Evolutionary conservation across 2,888 invertebrate species (phyloP).

Genomic region (Callyntrura guangdongensis): DNA sequence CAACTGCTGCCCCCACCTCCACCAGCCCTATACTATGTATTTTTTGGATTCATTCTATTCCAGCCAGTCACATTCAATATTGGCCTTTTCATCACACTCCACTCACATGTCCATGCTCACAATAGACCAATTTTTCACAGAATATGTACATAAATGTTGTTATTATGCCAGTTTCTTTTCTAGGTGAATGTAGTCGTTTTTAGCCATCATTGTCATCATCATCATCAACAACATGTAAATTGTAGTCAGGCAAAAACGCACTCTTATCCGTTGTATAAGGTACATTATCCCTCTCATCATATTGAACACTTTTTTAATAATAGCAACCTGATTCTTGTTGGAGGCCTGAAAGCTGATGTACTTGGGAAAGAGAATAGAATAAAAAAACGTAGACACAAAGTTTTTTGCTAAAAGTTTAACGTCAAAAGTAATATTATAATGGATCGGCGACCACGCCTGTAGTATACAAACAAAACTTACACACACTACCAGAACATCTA

Average conservation of each 20-base stretch:
- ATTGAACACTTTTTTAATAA: constrained; percentile 37
- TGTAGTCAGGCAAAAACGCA: constrained; percentile 41
- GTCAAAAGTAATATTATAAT: constrained; percentile 77
- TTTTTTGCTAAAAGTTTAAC: constrained; percentile 64
- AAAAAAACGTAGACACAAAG: constrained; percentile 24
- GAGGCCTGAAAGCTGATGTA: background rate
- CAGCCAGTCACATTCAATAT: constrained; percentile 68
- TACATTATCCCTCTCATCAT: constrained; percentile 25
- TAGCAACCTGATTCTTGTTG: constrained; percentile 7
- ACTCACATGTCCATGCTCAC: constrained; percentile 53
- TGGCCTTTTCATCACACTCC: constrained; percentile 65
- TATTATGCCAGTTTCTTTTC: background rate
- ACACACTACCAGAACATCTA: constrained; percentile 37
- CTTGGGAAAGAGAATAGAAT: constrained; percentile 1
- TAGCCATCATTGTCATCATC: constrained; percentile 44
- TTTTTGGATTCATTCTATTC: constrained; percentile 32
- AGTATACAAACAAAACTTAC: constrained; percentile 62
- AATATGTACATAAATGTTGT: constrained; percentile 41
- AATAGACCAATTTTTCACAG: constrained; percentile 68
- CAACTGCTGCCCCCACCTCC: background rate
- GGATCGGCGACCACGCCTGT: constrained; percentile 77
- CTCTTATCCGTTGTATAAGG: constrained; percentile 22
- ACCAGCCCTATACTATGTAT: background rate
- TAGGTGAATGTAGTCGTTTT: constrained; percentile 43
- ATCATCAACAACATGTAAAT: constrained; percentile 45